Base-by-base conservation (phyloP, 2,113 vertebrate species). In the Sander lucioperca region DNA sequence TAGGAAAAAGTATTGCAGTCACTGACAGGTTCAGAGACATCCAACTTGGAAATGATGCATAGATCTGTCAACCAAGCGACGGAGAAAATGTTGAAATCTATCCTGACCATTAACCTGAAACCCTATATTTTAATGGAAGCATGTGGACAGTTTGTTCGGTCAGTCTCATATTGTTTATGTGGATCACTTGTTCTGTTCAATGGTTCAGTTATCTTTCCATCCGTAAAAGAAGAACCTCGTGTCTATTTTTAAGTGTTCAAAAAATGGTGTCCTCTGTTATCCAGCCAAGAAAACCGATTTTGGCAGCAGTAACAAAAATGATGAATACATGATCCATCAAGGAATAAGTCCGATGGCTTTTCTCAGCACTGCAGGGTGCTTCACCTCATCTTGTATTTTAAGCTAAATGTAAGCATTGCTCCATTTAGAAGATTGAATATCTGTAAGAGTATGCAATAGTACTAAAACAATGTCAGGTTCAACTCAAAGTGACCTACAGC, bases 41-140 rank as follows among this genome's bases (percentile, higher is more conserved):
- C 56, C 33, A 19, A 45, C 51, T 33, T 73, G 11, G 19, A 74
- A 70, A 83, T 82, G 69, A 80, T 79, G 70, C 54, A 73, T 27
- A 53, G 21, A 64, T 61, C 66, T 73, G 19, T 82, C 58, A 63
- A 72, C 39, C 18, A 33, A 74, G 62, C n/a, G 10, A 21, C 2
- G 0, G 13, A 58, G 73, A 54, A 68, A 74, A 84, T 36, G 57
- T 30, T 21, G 33, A 72, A 72, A 23, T 59, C 10, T 43, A 30
- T 30, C 19, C 18, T 62, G 70, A 73, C 57, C 79, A 77, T 83
- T 80, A 81, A 74, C 64, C 43, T 65, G 80, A 83, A 89, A 85
- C 54, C 3, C 19, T 72, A 66, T 84, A 64, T 83, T 86, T 77
- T 83, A 81, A 74, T 84, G 69, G 80, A 72, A 80, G 59, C 13